Evolutionary conservation across 2,797 vertebrate genomes (phyloP), one percentile per base, ranked within the genome.

Genomic region (Gadopsis bispinosus): DNA sequence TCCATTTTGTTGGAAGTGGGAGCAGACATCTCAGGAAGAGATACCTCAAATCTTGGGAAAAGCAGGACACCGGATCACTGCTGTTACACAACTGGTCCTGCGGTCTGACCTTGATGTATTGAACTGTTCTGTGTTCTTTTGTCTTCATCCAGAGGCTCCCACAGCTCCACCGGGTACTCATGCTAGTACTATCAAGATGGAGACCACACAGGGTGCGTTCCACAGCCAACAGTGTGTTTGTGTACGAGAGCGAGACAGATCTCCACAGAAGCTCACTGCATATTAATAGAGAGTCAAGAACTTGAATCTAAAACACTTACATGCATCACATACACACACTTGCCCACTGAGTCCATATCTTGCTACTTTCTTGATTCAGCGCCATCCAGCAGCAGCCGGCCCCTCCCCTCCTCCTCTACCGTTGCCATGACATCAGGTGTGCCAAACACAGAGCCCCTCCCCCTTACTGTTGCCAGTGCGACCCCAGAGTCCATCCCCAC

Each of bases 361-460:
- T 56, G 11, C 17, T 13, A 2, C 35, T 39, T 51, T 17, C 31
- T 20, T 2, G 7, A 73, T 79, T 60, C 80, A 89, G 86, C 29
- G 1, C 61, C 84, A n/a, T 31, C 67, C 64, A 89, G 51, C 48
- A 90, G 89, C 77, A 69, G 65, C 26, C 58, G 41, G 12, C 41
- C 89, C 45, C n/a, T 58, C 33, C 33, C 79, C 14, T 65, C 74
- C 29, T 73, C 83, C 12, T 33, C 86, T 29, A 2, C 75, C 5
- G 10, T 61, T 47, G 20, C 79, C 31, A n/a, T 31, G 26, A 83
- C 91, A 1, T 83, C 86, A 5, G 77, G 63, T 0, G 5, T 61
- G 14, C 85, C 88, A n/a, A 88, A 90, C 53, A 94, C 93, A 0
- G 93, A 94, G 77, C 60, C 87, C 12, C 73, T 91, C 3, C 82